phyloP scores from a whole-genome alignment of 2,797 vertebrate species.

The Hydrocynus forskahlii region DNA sequence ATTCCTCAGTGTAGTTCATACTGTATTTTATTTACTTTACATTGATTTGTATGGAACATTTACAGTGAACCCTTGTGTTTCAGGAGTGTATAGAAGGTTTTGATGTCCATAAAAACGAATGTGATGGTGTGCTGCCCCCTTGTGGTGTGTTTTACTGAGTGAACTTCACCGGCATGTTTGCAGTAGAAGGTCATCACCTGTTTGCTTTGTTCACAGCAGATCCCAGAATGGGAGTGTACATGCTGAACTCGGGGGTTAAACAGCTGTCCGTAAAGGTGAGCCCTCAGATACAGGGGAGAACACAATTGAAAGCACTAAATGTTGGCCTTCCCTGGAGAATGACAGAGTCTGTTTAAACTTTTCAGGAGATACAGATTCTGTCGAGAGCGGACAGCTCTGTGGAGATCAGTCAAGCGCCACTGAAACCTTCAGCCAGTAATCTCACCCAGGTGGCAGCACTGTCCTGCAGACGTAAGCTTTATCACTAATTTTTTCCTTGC shows the following conservation, averaged over 20 bases:
- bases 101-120: too few relatives aligned
- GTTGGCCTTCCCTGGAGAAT: background rate
- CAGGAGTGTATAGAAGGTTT: too few relatives aligned
- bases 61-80: too few relatives aligned
- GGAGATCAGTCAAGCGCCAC: conserved; percentile 83
- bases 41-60: too few relatives aligned
- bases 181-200: background rate
- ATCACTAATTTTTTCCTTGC: background rate
- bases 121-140: conserved; percentile 8
- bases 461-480: conserved; percentile 85
- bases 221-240: conserved; percentile 85
- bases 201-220: conserved; percentile 54
- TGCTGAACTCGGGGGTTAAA: conserved; percentile 91
- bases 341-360: background rate
- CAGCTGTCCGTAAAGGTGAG: conserved; percentile 91
- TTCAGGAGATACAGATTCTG: conserved; percentile 86
- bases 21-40: too few relatives aligned
- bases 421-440: conserved; percentile 86
- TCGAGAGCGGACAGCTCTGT: conserved; percentile 81
- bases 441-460: conserved; percentile 91
- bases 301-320: background rate
- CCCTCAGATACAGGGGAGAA: background rate
- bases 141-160: background rate
- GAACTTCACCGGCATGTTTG: background rate
- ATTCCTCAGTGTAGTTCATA: too few relatives aligned